Evolutionary conservation across 2,888 invertebrate genomes (phyloP).

Genomic region (Metacarcinus magister): DNA sequence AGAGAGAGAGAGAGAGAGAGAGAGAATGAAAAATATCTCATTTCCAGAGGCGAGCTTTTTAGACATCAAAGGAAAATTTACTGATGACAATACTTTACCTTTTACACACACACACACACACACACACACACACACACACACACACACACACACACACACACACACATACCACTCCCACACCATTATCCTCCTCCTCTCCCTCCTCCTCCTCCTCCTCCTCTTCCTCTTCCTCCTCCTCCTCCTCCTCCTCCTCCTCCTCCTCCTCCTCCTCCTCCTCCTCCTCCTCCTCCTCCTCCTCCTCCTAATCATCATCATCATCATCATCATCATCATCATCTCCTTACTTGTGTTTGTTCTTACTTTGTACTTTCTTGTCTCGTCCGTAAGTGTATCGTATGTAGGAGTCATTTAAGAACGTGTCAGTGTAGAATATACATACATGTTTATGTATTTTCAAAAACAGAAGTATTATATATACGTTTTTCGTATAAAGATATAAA

Average conservation of each 20-base stretch:
- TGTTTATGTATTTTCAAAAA: too few relatives aligned
- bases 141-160: background rate
- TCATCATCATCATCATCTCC: background rate
- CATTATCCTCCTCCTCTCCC: background rate
- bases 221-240: background rate
- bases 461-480: too few relatives aligned
- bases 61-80: background rate
- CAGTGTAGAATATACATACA: too few relatives aligned
- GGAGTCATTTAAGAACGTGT: too few relatives aligned
- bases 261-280: background rate
- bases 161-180: too few relatives aligned
- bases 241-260: background rate
- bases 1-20: conserved; percentile 19
- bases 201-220: background rate
- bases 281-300: background rate
- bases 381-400: too few relatives aligned
- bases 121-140: conserved; percentile 39
- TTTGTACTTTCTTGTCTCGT: too few relatives aligned
- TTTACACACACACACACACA: conserved; percentile 31
- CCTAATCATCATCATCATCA: background rate
- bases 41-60: background rate
- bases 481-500: too few relatives aligned
- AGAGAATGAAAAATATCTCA: background rate
- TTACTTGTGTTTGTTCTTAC: too few relatives aligned
- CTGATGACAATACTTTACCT: background rate